Evolutionary conservation across 1,140 invertebrate genomes (phyloP), one percentile per base, ranked within the genome.

Genomic region (Holotrichia oblita): DNA sequence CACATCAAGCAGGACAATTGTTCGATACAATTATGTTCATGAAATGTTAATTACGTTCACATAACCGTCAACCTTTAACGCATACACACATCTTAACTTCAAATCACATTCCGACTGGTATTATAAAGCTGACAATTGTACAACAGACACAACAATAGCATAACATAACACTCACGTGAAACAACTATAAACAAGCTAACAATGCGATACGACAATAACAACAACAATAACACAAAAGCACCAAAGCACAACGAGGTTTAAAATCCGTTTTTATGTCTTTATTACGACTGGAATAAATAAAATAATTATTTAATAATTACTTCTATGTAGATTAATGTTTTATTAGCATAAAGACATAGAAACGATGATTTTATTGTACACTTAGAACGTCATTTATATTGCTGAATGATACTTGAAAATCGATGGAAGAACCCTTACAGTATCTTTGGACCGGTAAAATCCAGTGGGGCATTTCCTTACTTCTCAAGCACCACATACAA

Each of bases 381-480:
- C n/a, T n/a, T n/a, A n/a, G n/a, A n/a, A n/a, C n/a, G n/a, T n/a
- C n/a, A n/a, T n/a, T n/a, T n/a, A n/a, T n/a, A n/a, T n/a, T n/a
- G 12, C 12, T 10, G n/a, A 48, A 48, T 48, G 44, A 12, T 48
- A 48, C n/a, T 48, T 48, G 44, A 12, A 48, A 48, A 48, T 48
- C 44, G n/a, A 14, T n/a, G 61, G 22, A 64, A 17, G 17, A 64
- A 64, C 17, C 17, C 61, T 64, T 64, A 64, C 61, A 64, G 61
- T 64, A 64, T 64, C 22, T 27, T 17, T 20, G 17, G 24, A 64
- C 17, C 61, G 20, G 61, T 17, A 64, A 64, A 6, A 20, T 22
- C 61, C 61, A 64, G 61, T 22, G 17, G 61, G 61, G n/a, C 61
- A 64, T 64, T 64, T 64, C 20, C 61, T 64, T 27, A 22, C 22